Base-by-base conservation (phyloP, 2,113 vertebrate genomes). In the Crypturellus undulatus region DNA sequence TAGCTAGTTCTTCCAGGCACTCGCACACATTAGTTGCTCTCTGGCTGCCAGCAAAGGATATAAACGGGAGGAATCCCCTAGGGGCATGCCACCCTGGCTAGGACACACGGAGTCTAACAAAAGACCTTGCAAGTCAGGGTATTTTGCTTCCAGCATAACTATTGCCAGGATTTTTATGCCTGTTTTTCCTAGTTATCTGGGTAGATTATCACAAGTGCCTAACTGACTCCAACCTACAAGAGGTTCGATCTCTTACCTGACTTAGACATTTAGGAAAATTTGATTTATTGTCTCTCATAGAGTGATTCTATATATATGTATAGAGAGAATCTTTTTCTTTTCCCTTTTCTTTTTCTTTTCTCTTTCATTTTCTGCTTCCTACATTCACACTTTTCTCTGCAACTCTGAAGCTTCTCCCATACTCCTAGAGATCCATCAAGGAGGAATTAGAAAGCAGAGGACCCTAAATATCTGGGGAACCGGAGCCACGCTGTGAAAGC, bases 1-100 rank as follows among this genome's bases (percentile, higher is more conserved):
- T 62, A 60, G 73, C 21, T 83, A 28, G 64, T 92, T 68, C 43
- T 94, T 90, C 77, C 88, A 93, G 88, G 73, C 59, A 70, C 42
- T 72, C 65, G 58, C 6, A 1, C 71, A 62, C 17, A 36, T 67
- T 83, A n/a, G 40, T 71, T 87, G 68, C 80, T 92, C 65, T 81
- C 79, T 89, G 62, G 54, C 59, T 85, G 73, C 40, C 79, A 63
- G 47, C 58, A 68, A 75, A 79, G 22, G n/a, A 65, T 65, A 21
- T 76, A 67, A 75, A 79, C 0, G 2, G 49, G 60, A 71, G 58
- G 64, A 94, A 77, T 91, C 84, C 84, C 58, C 79, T 42, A 40
- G 32, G 60, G 56, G 90, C 54, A 32, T 19, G 65, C 22, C 36
- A 86, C 18, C 13, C 24, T 73, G 52, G 36, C 73, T 69, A 64